A percentile compares a stretch with the other conserved stretches of the same genome.
Evolutionary conservation across 2,797 vertebrate genomes (phyloP).

Genomic region (Lagothrix lagotricha): DNA sequence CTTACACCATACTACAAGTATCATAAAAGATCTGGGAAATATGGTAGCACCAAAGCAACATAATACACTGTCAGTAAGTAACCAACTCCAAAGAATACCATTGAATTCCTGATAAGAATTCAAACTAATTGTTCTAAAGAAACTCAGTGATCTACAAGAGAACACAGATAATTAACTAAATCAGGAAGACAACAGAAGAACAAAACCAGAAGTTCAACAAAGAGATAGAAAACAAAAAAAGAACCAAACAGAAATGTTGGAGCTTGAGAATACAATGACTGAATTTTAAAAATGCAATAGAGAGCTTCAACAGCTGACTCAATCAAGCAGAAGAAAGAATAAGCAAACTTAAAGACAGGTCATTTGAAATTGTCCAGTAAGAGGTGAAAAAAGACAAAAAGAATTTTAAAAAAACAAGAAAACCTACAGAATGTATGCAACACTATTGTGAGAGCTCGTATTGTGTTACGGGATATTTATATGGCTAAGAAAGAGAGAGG

Average conservation of each 20-base stretch:
- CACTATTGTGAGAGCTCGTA: background rate
- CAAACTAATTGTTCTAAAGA: background rate
- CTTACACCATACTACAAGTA: background rate
- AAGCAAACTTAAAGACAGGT: background rate
- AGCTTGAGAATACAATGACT: background rate
- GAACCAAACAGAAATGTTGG: background rate
- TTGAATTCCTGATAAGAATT: background rate
- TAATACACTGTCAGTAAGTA: no score
- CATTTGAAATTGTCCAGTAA: background rate
- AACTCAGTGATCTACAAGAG: background rate
- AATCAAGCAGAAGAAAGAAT: background rate
- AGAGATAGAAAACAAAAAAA: background rate
- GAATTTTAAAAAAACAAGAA: background rate
- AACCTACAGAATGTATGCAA: background rate
- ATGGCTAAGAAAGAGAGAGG: background rate
- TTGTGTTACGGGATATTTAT: background rate
- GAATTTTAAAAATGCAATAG: background rate
- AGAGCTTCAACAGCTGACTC: background rate
- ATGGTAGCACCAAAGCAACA: background rate
- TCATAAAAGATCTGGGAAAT: background rate
- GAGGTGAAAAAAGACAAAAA: background rate
- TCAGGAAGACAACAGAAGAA: background rate
- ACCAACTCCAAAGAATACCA: no score
- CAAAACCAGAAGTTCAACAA: background rate
- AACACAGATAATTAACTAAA: background rate